Evolutionary conservation across 2,113 vertebrate species (phyloP), one percentile per base, ranked within the genome.

Genomic region (Fregetta grallaria): DNA sequence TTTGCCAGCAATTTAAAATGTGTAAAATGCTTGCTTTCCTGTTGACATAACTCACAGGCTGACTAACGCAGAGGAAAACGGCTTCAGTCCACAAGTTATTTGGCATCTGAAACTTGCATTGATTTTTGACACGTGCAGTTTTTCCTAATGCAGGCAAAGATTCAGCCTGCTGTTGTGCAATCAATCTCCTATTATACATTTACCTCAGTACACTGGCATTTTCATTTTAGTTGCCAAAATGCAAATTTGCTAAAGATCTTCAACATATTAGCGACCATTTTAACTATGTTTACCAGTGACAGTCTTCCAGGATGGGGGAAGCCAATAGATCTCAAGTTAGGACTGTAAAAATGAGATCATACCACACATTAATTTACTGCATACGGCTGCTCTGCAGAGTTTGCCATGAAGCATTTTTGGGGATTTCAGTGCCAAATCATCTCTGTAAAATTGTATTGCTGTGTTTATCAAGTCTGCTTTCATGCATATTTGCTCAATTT

Each of bases 21-120:
- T 96, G 84, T 92, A 91, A 96, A 95, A 95, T 4, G 10, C 45
- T 94, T 89, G 70, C 86, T 96, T 89, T 96, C 56, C 86, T 95
- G 77, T 79, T 95, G 80, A 85, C 94, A 92, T 97, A 96, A 92
- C 62, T 96, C 89, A 75, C 36, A 62, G 91, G 34, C 70, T 94
- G 77, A 88, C 66, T 95, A 95, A 94, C 0, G 1, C 70, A 73
- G 73, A 88, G 61, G 62, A 89, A 94, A 95, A 92, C 10, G 3
- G 84, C 53, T 80, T 81, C 75, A 72, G 82, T 82, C 66, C 89
- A 50, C 91, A 90, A 91, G 40, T 85, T 95, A 83, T 82, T 72
- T 96, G 91, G 91, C 45, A 17, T 62, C 74, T 42, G 49, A 91
- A 87, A 79, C 66, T 62, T 53, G 23, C 53, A 50, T 4, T 78